phyloP scores from a whole-genome alignment of 53 echinoderm and acorn worm species.

The Pentamera pediparva region DNA sequence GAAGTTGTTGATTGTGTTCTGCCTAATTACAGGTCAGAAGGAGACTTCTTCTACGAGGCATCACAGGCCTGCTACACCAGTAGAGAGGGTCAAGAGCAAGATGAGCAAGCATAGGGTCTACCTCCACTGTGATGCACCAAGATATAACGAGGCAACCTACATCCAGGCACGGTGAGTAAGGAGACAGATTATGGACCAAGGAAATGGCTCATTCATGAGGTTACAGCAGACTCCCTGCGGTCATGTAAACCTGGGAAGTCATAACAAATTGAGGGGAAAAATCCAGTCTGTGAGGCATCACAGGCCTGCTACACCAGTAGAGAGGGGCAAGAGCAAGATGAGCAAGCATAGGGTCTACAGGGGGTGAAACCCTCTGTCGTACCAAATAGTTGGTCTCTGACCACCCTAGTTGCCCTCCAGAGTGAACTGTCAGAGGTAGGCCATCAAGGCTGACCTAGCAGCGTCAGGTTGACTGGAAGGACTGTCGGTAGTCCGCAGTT shows the following conservation, averaged over 20 bases:
- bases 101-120: slow-evolving; percentile 74
- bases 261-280: not conserved
- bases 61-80: slow-evolving; percentile 61
- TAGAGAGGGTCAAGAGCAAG: slow-evolving; percentile 53
- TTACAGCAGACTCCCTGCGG: not conserved
- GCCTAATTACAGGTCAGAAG: slow-evolving; percentile 51
- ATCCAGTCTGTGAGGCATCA: not conserved
- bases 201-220: too few species aligned
- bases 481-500: too few species aligned
- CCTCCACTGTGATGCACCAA: slow-evolving; percentile 69
- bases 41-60: slow-evolving; percentile 65
- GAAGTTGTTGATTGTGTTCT: too few species aligned
- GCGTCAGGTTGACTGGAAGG: too few species aligned
- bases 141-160: slow-evolving; percentile 92
- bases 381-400: too few species aligned
- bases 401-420: too few species aligned
- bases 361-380: too few species aligned
- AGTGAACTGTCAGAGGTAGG: too few species aligned
- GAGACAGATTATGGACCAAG: too few species aligned
- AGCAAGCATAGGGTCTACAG: not conserved
- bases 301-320: not conserved
- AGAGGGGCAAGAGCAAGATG: not conserved
- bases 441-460: too few species aligned
- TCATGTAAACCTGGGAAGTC: too few species aligned
- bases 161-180: slow-evolving; percentile 75